phyloP scores from a whole-genome alignment of 2,797 vertebrate genomes.

The Parotocinclus haroldoi region DNA sequence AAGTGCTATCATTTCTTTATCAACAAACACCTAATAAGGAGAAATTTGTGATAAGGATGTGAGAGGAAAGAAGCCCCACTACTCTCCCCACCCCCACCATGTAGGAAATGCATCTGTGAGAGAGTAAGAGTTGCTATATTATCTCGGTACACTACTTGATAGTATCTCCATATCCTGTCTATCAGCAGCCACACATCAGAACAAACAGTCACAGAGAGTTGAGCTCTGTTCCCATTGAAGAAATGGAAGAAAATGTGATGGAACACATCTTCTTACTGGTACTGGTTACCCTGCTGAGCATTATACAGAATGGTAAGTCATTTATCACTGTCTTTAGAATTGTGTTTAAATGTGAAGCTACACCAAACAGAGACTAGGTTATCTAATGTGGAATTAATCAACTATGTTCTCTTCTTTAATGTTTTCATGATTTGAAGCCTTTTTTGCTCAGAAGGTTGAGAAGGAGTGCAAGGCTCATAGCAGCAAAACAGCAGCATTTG shows the following conservation, averaged over 20 bases:
- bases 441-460: constrained; percentile 89
- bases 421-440: constrained; percentile 64
- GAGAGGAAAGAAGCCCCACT: too few relatives aligned
- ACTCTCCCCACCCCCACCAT: too few relatives aligned
- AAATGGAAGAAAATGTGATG: constrained; percentile 75
- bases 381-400: too few relatives aligned
- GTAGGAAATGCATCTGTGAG: too few relatives aligned
- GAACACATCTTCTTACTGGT: constrained; percentile 82
- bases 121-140: too few relatives aligned
- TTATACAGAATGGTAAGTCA: constrained; percentile 87
- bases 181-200: background rate
- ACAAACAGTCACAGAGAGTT: background rate
- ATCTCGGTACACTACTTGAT: background rate
- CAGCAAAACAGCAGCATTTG: constrained; percentile 68
- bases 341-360: background rate
- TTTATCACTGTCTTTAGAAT: background rate
- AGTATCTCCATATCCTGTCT: background rate
- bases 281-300: constrained; percentile 85
- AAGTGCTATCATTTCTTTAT: too few relatives aligned
- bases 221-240: background rate
- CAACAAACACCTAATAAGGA: too few relatives aligned
- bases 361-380: too few relatives aligned
- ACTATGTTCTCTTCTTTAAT: background rate
- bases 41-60: too few relatives aligned
- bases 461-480: constrained; percentile 74